These are phyloP conservation scores for Aphaenogaster ashmeadi DNA, from an alignment of 1,140 invertebrate species.

Conservation along the genomic window DNA sequence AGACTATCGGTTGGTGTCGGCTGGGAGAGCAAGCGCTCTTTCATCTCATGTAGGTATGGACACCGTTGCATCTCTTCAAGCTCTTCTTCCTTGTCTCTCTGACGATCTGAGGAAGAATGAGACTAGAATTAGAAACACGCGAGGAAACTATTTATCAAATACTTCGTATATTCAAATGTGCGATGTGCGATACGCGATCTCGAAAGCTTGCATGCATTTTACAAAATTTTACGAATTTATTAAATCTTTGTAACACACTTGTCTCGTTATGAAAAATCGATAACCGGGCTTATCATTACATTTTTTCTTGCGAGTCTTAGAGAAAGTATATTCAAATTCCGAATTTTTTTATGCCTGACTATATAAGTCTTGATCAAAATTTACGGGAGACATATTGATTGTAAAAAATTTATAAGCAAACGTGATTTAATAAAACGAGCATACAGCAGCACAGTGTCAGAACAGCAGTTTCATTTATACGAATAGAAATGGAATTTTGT, in stretches of 20 bases:
- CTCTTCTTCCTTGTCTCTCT: constrained; percentile 77
- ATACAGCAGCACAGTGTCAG: not conserved
- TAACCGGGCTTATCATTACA: not conserved
- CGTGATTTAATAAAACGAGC: constrained; percentile 7
- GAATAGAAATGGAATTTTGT: not conserved
- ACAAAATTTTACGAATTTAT: constrained; percentile 2
- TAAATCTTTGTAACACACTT: not conserved
- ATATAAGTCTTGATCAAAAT: not conserved
- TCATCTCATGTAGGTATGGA: constrained; percentile 96
- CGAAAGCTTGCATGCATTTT: not conserved
- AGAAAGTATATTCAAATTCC: constrained; percentile 29
- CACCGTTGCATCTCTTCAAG: constrained; percentile 93
- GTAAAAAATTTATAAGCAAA: not conserved
- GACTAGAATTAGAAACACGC: constrained; percentile 23
- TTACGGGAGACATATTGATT: not conserved
- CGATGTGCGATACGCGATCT: no score
- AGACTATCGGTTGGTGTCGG: constrained; percentile 87
- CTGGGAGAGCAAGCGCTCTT: constrained; percentile 93
- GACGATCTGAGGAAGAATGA: constrained; percentile 78
- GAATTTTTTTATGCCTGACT: not conserved
- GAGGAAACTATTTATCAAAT: not conserved
- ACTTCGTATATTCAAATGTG: not conserved
- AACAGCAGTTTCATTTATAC: not conserved
- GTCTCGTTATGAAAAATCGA: not conserved
- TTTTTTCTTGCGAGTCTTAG: not conserved